Base-by-base conservation (phyloP, 2,113 vertebrate genomes). In the Nannospalax galili region DNA sequence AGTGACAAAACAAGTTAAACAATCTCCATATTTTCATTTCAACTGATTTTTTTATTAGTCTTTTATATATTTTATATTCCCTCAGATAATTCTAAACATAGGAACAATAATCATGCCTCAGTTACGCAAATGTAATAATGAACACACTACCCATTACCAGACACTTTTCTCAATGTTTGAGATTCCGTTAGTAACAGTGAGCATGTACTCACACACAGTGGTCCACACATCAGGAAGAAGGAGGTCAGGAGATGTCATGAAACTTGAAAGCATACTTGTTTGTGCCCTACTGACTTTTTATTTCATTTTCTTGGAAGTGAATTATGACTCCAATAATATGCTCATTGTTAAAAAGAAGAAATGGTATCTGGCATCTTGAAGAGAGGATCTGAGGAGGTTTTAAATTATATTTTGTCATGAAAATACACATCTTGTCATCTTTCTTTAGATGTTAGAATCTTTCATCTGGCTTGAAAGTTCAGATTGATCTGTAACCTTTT, bases 401-500 rank as follows among this genome's bases (percentile, higher is more conserved):
- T 95, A 96, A 96, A 97, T 97, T 96, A 97, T 95, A 92, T 96
- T 97, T 97, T 97, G 97, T 97, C 95, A 86, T 86, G 95, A 96
- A 97, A 97, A 97, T 96, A 97, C 95, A 92, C 88, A 96, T 97
- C 96, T 90, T 97, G 95, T 97, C 95, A 97, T 97, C 95, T 97
- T 96, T 96, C 95, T 84, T 97, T 91, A 96, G 97, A 97, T 97
- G 95, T 97, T 97, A 89, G 94, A 94, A 52, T 97, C 95, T 97
- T 97, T 97, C 96, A 97, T 97, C 97, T 97, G 2, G 0, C 87
- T 97, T 96, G 93, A 93, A 97, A 97, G 96, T 97, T 97, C 91
- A 97, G 95, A 97, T 95, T 97, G 97, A 97, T 97, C 89, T 79
- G 93, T 96, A 96, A 96, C 95, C 95, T 96, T 97, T 93, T 75